Conservation (phyloP, 1,140 invertebrate species). For the Drepana arcuata region DNA sequence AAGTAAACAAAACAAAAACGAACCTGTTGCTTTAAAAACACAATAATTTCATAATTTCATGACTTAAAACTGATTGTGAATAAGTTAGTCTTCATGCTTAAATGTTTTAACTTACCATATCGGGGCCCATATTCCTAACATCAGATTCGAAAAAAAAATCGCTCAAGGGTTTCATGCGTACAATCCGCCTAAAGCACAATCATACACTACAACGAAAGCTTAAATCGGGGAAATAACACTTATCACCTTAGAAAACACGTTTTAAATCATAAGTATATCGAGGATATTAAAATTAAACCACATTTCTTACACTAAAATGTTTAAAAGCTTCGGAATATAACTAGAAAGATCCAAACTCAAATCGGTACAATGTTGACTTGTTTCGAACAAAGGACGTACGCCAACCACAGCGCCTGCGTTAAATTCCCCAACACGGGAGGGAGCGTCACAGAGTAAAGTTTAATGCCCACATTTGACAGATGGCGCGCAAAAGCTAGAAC, state of each 20-base stretch:
- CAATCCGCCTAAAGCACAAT: constrained; percentile 59
- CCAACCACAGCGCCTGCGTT: constrained; percentile 67
- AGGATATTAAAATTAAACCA: constrained; percentile 29
- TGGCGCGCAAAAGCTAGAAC: constrained; percentile 52
- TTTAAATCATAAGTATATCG: too few species aligned
- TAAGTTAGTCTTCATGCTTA: constrained; percentile 25
- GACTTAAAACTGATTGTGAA: constrained; percentile 48
- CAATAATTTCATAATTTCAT: constrained; percentile 38
- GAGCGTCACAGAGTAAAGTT: constrained; percentile 47
- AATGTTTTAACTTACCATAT: constrained; percentile 75
- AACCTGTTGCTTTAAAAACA: constrained; percentile 59
- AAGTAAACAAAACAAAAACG: constrained; percentile 72
- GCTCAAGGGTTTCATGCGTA: constrained; percentile 81
- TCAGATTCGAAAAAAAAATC: constrained; percentile 79
- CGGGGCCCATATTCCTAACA: constrained; percentile 83
- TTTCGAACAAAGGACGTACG: constrained; percentile 71
- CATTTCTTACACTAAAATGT: constrained; percentile 50
- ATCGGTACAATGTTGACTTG: constrained; percentile 69
- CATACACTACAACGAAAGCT: constrained; percentile 56
- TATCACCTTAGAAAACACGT: too few species aligned
- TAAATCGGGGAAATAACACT: constrained; percentile 30
- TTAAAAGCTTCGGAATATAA: constrained; percentile 36
- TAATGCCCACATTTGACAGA: constrained; percentile 31
- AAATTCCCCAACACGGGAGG: constrained; percentile 39
- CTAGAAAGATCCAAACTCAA: constrained; percentile 52